phyloP scores from a whole-genome alignment of 2,797 vertebrate species.

The Pelobates cultripes region DNA sequence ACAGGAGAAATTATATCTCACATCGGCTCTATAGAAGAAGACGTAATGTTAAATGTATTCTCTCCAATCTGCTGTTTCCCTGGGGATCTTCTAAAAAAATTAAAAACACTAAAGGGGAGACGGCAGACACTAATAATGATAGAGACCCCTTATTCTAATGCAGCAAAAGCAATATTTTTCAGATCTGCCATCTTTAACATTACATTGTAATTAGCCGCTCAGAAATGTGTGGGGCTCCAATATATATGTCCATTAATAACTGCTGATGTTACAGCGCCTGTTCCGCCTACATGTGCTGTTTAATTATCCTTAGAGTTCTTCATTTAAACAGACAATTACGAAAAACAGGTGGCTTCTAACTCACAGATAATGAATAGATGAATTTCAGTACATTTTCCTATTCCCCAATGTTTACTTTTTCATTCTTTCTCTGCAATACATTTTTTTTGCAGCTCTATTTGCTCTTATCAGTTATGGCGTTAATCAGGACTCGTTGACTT shows the following conservation, averaged over 20 bases:
- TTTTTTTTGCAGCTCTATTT: constrained; percentile 60
- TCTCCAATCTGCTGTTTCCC: constrained; percentile 60
- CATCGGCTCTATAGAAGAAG: constrained; percentile 9
- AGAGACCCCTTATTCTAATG: constrained; percentile 67
- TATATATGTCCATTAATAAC: constrained; percentile 79
- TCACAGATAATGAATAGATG: constrained; percentile 68
- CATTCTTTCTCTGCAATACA: constrained; percentile 56
- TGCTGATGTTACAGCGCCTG: constrained; percentile 67
- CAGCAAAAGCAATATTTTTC: constrained; percentile 73
- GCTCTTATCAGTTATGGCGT: constrained; percentile 59
- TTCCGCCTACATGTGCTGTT: constrained; percentile 73
- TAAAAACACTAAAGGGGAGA: neutral
- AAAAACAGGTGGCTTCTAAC: constrained; percentile 74
- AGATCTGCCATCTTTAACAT: constrained; percentile 69
- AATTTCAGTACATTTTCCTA: constrained; percentile 63
- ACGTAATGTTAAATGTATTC: constrained; percentile 51
- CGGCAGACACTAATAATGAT: constrained; percentile 64
- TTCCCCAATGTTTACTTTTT: constrained; percentile 61
- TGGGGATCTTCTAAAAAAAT: constrained; percentile 53
- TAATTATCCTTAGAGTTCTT: constrained; percentile 76
- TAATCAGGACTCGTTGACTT: constrained; percentile 53
- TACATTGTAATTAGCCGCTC: constrained; percentile 79
- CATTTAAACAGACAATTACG: constrained; percentile 68
- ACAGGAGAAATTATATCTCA: constrained; percentile 37
- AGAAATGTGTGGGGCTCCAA: constrained; percentile 75